Evolutionary conservation across 2,797 vertebrate genomes (phyloP).

Genomic region (Garrulus glandarius): DNA sequence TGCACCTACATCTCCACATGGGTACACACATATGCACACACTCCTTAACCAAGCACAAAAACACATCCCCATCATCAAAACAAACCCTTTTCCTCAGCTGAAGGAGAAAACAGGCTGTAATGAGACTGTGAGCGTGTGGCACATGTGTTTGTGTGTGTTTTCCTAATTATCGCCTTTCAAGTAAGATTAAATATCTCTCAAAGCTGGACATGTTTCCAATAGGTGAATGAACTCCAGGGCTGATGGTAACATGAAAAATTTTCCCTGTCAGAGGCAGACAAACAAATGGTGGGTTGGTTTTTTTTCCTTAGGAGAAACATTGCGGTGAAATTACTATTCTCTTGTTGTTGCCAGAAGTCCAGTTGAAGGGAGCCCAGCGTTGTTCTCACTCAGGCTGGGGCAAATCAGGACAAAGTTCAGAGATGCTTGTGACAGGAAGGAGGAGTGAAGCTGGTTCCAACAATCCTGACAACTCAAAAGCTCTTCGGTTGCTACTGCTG

Average conservation of each 20-base stretch:
- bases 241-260: conserved; percentile 38
- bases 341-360: background rate
- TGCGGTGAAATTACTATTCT: background rate
- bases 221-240: conserved; percentile 55
- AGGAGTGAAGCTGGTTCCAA: background rate
- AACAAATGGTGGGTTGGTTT: background rate
- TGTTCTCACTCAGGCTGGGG: background rate
- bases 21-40: background rate
- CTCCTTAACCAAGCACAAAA: background rate
- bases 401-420: background rate
- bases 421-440: background rate
- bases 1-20: background rate
- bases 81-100: background rate
- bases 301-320: background rate
- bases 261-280: conserved; percentile 39
- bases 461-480: background rate
- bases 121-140: background rate
- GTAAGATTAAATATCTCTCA: conserved; percentile 38
- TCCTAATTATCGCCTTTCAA: conserved; percentile 48
- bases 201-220: conserved; percentile 57
- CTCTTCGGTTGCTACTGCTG: background rate
- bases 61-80: background rate
- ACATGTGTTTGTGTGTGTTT: conserved; percentile 12
- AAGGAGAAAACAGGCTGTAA: background rate
- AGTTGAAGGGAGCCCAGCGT: background rate